phyloP scores from a whole-genome alignment of 1,140 invertebrate genomes.

The Mactra quadrangularis region DNA sequence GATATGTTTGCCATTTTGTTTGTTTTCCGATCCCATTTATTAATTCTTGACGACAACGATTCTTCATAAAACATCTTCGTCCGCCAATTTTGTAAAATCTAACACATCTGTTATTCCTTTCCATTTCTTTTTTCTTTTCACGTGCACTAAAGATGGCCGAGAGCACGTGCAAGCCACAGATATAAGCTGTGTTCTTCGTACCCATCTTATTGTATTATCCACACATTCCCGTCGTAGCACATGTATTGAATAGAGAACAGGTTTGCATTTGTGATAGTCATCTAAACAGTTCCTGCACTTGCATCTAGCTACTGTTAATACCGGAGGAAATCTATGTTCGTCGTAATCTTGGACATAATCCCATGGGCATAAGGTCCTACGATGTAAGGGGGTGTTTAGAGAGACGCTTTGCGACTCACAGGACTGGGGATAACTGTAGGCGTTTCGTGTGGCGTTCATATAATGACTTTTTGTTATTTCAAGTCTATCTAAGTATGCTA shows the following conservation, averaged over 20 bases:
- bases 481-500: slow-evolving; percentile 6
- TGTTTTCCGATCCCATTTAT: too few relatives aligned
- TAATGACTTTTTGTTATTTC: slow-evolving; percentile 25
- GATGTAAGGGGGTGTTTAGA: slow-evolving; percentile 21
- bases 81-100: too few relatives aligned
- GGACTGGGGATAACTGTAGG: slow-evolving; percentile 13
- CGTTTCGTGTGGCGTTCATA: slow-evolving; percentile 35
- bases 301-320: slow-evolving; percentile 49
- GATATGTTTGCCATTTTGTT: too few relatives aligned
- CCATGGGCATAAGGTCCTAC: slow-evolving; percentile 52
- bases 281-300: slow-evolving; percentile 43
- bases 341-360: slow-evolving; percentile 48
- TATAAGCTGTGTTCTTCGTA: slow-evolving; percentile 31
- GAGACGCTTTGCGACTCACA: slow-evolving; percentile 5
- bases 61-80: too few relatives aligned
- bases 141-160: neutral
- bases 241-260: slow-evolving; percentile 50
- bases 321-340: slow-evolving; percentile 37
- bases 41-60: too few relatives aligned
- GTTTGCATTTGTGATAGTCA: slow-evolving; percentile 44
- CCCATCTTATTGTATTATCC: slow-evolving; percentile 27
- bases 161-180: slow-evolving; percentile 54
- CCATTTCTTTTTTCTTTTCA: slow-evolving; percentile 21
- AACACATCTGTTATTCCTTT: too few relatives aligned
- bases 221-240: slow-evolving; percentile 42